Conservation (phyloP, 2,797 vertebrate genomes). For the Sorex maritimensis region DNA sequence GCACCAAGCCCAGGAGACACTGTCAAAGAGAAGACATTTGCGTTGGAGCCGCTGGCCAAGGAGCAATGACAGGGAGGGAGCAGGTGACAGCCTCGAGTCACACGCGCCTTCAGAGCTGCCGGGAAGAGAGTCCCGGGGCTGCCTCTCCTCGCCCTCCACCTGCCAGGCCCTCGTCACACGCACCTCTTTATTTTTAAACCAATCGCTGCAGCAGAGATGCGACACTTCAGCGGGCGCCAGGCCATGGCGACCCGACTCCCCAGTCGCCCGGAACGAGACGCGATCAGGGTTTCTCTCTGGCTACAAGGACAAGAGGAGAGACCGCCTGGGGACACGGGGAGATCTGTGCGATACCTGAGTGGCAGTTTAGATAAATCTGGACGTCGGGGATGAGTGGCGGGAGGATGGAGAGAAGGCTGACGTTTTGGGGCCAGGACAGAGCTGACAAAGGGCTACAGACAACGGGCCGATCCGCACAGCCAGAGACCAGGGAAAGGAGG, state of each 20-base stretch:
- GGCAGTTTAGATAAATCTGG: neutral
- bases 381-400: neutral
- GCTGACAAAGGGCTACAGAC: neutral
- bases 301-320: neutral
- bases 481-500: slow-evolving; percentile 3
- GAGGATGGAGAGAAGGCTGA: neutral
- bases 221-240: neutral
- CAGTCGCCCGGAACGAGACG: neutral
- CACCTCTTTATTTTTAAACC: slow-evolving; percentile 38
- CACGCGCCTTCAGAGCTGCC: neutral
- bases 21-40: slow-evolving; percentile 31
- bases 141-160: neutral
- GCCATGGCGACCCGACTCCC: neutral
- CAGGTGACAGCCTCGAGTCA: neutral
- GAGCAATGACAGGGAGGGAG: neutral
- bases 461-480: neutral
- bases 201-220: neutral
- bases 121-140: neutral
- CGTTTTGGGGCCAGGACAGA: neutral
- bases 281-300: neutral
- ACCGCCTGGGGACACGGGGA: neutral
- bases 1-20: neutral
- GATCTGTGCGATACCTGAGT: neutral
- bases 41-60: neutral
- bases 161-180: neutral